Evolutionary conservation across 2,113 vertebrate genomes (phyloP).

Genomic region (Oophaga pumilio): DNA sequence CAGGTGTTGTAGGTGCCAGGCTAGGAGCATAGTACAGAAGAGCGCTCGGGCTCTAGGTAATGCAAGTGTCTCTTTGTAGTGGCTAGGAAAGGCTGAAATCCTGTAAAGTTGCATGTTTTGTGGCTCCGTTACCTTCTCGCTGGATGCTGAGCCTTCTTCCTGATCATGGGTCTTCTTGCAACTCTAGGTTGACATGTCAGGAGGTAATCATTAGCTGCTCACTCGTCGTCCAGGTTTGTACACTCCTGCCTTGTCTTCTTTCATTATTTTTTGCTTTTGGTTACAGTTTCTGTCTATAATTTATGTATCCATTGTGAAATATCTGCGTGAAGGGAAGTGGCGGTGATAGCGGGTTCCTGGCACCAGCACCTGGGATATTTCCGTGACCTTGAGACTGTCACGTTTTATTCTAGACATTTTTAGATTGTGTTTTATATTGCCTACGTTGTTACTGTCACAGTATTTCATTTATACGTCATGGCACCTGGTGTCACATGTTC

Average conservation of each 20-base stretch:
- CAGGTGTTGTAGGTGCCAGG: slow-evolving; percentile 47
- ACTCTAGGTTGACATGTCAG: slow-evolving; percentile 9
- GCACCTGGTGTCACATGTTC: neutral
- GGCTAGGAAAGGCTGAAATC: neutral
- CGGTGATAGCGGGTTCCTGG: slow-evolving; percentile 19
- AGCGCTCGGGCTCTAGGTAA: slow-evolving; percentile 3
- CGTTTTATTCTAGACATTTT: neutral
- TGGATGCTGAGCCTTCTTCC: slow-evolving; percentile 2
- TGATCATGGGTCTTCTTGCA: neutral
- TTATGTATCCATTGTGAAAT: neutral
- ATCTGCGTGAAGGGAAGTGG: neutral
- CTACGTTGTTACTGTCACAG: neutral
- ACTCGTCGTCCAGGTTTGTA: neutral
- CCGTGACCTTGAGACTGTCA: slow-evolving; percentile 39
- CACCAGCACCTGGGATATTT: slow-evolving; percentile 1
- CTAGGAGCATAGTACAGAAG: slow-evolving; percentile 34
- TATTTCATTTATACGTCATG: neutral
- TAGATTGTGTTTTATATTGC: neutral
- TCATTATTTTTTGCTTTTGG: neutral
- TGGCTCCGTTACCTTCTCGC: neutral
- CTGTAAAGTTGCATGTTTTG: neutral
- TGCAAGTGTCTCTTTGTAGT: slow-evolving; percentile 12
- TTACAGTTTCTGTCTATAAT: neutral
- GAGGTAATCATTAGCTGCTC: slow-evolving; percentile 3
- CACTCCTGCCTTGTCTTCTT: neutral